Conservation (phyloP, 2,888 invertebrate genomes). For the Aphidoletes aphidimyza region DNA sequence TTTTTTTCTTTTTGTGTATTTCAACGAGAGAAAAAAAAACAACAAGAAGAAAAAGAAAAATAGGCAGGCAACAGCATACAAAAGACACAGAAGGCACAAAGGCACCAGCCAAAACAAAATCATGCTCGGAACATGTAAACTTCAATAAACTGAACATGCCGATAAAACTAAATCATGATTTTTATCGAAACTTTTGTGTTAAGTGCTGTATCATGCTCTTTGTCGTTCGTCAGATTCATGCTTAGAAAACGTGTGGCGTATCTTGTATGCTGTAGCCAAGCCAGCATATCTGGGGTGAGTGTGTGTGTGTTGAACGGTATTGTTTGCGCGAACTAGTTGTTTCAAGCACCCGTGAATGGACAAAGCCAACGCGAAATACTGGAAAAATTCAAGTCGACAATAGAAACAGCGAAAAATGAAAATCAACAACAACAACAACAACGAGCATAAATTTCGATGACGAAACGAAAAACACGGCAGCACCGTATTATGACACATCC, state of each 20-base stretch:
- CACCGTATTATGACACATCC: conserved; percentile 14
- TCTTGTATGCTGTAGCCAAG: too few relatives aligned
- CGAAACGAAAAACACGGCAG: background rate
- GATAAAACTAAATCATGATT: conserved; percentile 38
- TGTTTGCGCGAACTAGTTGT: too few relatives aligned
- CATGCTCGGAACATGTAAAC: background rate
- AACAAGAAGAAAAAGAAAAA: background rate
- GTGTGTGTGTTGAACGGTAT: too few relatives aligned
- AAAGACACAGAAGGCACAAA: background rate
- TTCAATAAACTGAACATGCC: background rate
- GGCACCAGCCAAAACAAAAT: background rate
- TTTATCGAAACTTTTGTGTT: conserved; percentile 15
- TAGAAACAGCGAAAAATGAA: background rate
- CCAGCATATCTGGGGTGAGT: too few relatives aligned
- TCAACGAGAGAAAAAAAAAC: too few relatives aligned
- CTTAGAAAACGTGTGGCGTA: too few relatives aligned
- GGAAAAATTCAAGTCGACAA: background rate
- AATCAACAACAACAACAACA: too few relatives aligned
- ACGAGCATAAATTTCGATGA: conserved; percentile 15
- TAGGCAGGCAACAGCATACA: background rate
- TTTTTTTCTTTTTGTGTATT: too few relatives aligned
- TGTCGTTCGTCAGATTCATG: background rate
- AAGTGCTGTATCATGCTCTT: conserved; percentile 21
- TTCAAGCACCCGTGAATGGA: too few relatives aligned
- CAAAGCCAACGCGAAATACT: too few relatives aligned